phyloP scores from a whole-genome alignment of 2,113 vertebrate genomes.

The Chaenocephalus aceratus region DNA sequence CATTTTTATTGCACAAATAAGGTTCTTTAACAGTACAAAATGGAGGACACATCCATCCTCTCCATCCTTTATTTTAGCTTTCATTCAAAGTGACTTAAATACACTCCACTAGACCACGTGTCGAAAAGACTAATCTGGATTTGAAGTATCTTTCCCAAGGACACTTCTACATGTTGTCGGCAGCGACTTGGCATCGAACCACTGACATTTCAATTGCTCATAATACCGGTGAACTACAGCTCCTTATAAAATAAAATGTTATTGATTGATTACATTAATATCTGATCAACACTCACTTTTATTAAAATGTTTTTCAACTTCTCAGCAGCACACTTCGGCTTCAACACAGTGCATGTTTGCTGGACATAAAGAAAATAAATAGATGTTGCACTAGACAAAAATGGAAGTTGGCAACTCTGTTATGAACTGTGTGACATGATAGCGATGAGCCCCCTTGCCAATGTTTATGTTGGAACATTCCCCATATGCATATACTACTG shows the following conservation, averaged over 20 bases:
- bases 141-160: too few species aligned
- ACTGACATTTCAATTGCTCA: too few species aligned
- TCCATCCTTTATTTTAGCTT: neutral
- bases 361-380: neutral
- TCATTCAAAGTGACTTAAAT: too few species aligned
- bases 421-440: neutral
- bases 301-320: conserved; percentile 1
- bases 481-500: neutral
- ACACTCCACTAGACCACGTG: too few species aligned
- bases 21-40: neutral
- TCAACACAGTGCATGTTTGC: conserved; percentile 14
- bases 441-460: neutral
- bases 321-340: conserved; percentile 27
- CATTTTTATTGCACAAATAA: neutral
- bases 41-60: neutral
- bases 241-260: too few species aligned
- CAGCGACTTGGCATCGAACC: too few species aligned
- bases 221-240: too few species aligned
- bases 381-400: neutral
- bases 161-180: too few species aligned
- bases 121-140: too few species aligned
- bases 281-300: conserved; percentile 11
- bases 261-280: neutral
- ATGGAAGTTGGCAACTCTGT: neutral
- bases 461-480: neutral